phyloP scores from a whole-genome alignment of 1,140 invertebrate genomes.

The Lordiphosa mommai region DNA sequence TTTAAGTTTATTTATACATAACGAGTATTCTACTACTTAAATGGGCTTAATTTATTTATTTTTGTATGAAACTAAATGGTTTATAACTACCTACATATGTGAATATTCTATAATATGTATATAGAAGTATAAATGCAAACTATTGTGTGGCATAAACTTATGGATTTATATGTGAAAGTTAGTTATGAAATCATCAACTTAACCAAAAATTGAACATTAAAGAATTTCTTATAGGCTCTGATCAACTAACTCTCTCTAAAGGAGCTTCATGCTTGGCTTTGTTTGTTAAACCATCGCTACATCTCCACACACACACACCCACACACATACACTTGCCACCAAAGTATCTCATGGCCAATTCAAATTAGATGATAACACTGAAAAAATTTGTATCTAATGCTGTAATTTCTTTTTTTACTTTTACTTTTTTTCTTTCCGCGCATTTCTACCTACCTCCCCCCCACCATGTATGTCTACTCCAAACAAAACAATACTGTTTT shows the following conservation, averaged over 20 bases:
- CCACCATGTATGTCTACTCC: constrained; percentile 59
- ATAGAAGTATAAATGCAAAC: constrained; percentile 21
- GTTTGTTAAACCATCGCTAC: constrained; percentile 16
- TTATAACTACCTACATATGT: constrained; percentile 16
- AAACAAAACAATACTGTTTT: constrained; percentile 32
- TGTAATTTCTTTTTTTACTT: constrained; percentile 74
- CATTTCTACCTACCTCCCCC: constrained; percentile 37
- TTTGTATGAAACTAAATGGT: constrained; percentile 31
- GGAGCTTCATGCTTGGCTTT: constrained; percentile 30
- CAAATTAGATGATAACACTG: constrained; percentile 32
- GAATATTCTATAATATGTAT: constrained; percentile 17
- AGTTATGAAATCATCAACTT: neutral
- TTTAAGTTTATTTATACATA: constrained; percentile 50
- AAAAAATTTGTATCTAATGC: constrained; percentile 74
- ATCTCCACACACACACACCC: constrained; percentile 10
- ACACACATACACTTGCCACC: neutral
- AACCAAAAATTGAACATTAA: neutral
- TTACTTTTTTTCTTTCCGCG: constrained; percentile 68
- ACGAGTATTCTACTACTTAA: constrained; percentile 35
- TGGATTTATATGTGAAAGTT: no score
- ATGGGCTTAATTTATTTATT: constrained; percentile 59
- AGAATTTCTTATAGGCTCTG: no score
- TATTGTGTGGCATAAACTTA: no score
- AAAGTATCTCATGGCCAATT: constrained; percentile 1
- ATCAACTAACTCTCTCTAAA: constrained; percentile 26